phyloP scores from a whole-genome alignment of 2,113 vertebrate genomes.

The Paralichthys olivaceus region DNA sequence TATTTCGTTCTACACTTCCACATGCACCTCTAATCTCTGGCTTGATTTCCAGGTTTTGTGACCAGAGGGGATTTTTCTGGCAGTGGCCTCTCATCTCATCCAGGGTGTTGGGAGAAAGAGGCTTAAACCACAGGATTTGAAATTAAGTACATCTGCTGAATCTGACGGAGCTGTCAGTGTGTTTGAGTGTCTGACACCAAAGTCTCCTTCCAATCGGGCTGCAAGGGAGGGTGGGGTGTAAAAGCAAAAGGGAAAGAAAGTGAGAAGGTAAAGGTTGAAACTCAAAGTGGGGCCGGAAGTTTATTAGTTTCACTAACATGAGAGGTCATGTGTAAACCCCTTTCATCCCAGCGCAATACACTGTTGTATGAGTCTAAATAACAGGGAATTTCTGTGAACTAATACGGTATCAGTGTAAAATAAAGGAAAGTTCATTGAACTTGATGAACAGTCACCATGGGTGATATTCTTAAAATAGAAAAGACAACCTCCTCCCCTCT shows the following conservation, averaged over 20 bases:
- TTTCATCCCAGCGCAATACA: constrained; percentile 2
- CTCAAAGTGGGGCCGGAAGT: constrained; percentile 37
- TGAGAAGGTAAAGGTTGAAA: constrained; percentile 41
- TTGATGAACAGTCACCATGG: constrained; percentile 63
- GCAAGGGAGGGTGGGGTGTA: constrained; percentile 38
- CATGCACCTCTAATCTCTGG: constrained; percentile 44
- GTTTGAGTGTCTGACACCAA: constrained; percentile 64
- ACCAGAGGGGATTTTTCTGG: constrained; percentile 47
- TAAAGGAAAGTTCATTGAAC: constrained; percentile 51
- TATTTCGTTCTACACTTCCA: constrained; percentile 35
- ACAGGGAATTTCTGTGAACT: constrained; percentile 34
- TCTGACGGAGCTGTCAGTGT: constrained; percentile 52
- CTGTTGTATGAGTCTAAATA: constrained; percentile 15
- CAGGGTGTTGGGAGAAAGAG: constrained; percentile 19
- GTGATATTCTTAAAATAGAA: constrained; percentile 59
- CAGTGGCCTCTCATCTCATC: constrained; percentile 31
- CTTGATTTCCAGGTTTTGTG: constrained; percentile 53
- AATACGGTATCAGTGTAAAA: constrained; percentile 58
- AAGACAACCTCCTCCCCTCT: constrained; percentile 1
- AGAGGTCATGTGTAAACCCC: constrained; percentile 13
- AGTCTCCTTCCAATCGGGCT: constrained; percentile 45
- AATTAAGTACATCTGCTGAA: constrained; percentile 45
- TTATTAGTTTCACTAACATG: constrained; percentile 44
- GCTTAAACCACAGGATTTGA: not conserved
- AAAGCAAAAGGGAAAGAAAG: constrained; percentile 39